These are phyloP conservation scores for Bugula neritina DNA, from an alignment of 2,888 invertebrate genomes.

Conservation along the genomic window DNA sequence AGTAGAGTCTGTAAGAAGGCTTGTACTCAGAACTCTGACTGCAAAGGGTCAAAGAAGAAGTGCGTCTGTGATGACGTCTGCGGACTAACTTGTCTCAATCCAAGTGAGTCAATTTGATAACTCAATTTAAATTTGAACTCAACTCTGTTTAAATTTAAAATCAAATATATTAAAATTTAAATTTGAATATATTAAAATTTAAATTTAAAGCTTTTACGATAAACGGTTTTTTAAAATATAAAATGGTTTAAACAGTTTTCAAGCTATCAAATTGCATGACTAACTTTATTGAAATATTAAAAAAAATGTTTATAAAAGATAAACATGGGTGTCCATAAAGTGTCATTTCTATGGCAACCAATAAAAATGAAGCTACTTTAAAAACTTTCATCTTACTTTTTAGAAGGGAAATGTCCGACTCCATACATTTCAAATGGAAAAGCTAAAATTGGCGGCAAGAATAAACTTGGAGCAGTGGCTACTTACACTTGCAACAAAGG, in stretches of 20 bases:
- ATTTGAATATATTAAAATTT: too few relatives aligned
- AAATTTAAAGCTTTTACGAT: too few relatives aligned
- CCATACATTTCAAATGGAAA: background rate
- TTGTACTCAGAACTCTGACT: slow-evolving; percentile 88
- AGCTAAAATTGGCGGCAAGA: slow-evolving; percentile 29
- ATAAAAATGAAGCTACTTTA: background rate
- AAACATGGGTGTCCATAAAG: too few relatives aligned
- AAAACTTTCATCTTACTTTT: background rate
- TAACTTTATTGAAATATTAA: too few relatives aligned
- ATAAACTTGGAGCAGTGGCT: slow-evolving; percentile 44
- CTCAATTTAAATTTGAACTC: too few relatives aligned
- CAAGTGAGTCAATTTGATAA: slow-evolving; percentile 74
- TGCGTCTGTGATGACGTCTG: slow-evolving; percentile 92
- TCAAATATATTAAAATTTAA: too few relatives aligned
- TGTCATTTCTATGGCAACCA: too few relatives aligned
- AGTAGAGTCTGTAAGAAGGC: slow-evolving; percentile 76
- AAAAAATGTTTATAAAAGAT: too few relatives aligned
- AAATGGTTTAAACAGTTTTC: too few relatives aligned
- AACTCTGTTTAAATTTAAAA: too few relatives aligned
- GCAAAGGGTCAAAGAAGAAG: slow-evolving; percentile 91
- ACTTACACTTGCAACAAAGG: slow-evolving; percentile 53
- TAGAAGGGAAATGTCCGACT: slow-evolving; percentile 17
- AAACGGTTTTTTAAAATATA: too few relatives aligned
- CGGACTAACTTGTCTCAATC: slow-evolving; percentile 95
- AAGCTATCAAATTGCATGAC: too few relatives aligned